A percentile compares a stretch with the other conserved stretches of the same genome.
These are phyloP conservation scores for Fragum sueziense DNA, from an alignment of 2,888 invertebrate genomes.

Conservation along the genomic window DNA sequence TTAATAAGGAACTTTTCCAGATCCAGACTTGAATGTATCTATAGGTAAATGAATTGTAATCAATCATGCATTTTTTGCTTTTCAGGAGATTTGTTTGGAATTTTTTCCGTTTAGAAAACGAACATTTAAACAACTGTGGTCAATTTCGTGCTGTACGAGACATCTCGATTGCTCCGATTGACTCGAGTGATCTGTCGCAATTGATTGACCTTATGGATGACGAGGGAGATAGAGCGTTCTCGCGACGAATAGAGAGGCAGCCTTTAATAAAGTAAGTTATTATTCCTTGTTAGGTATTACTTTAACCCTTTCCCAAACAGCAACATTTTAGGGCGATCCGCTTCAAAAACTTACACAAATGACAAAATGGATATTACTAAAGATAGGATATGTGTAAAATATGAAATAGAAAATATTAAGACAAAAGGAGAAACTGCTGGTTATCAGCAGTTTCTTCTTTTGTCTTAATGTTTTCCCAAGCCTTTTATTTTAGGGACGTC, in stretches of 20 bases:
- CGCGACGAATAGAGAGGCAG: conserved; percentile 81
- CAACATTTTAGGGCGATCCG: too few species aligned
- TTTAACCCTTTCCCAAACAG: too few species aligned
- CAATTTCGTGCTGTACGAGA: conserved; percentile 98
- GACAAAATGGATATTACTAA: too few species aligned
- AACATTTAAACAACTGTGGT: conserved; percentile 99
- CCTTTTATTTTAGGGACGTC: too few species aligned
- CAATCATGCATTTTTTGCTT: too few species aligned
- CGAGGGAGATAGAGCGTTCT: conserved; percentile 90
- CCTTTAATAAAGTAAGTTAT: conserved; percentile 61
- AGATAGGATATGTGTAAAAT: too few species aligned
- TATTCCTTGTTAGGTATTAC: not conserved
- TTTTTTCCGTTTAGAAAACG: conserved; percentile 99
- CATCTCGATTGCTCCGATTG: conserved; percentile 85
- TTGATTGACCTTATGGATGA: conserved; percentile 95
- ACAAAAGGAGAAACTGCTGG: conserved; percentile 1
- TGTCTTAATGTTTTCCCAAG: too few species aligned
- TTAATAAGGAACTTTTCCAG: too few species aligned
- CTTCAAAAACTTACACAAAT: too few species aligned
- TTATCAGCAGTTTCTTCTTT: not conserved
- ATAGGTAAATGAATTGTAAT: too few species aligned
- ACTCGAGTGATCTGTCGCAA: conserved; percentile 92
- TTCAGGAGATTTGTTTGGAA: conserved; percentile 96
- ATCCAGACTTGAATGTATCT: too few species aligned
- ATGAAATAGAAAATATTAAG: not conserved